Conservation (phyloP, 2,113 vertebrate species). For the Osmerus eperlanus region DNA sequence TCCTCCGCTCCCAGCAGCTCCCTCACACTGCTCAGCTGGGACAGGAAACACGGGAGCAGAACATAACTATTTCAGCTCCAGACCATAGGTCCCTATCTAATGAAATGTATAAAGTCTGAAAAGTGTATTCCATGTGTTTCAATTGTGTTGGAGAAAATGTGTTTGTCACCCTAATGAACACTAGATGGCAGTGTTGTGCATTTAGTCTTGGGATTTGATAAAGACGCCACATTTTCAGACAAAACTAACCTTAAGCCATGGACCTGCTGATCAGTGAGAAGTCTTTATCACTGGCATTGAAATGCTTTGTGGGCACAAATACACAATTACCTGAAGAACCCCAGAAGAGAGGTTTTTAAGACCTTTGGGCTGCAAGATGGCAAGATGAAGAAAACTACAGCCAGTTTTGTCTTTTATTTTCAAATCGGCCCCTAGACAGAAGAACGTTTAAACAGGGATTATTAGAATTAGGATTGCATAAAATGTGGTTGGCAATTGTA, state of each 20-base stretch:
- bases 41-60: background rate
- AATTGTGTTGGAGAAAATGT: too few species aligned
- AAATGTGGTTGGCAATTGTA: background rate
- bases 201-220: background rate
- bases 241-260: background rate
- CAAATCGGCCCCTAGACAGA: slow-evolving; percentile 76
- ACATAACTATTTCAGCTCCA: background rate
- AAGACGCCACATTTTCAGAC: background rate
- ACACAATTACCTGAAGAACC: slow-evolving; percentile 76
- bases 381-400: slow-evolving; percentile 85
- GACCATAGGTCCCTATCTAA: background rate
- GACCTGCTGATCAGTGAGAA: background rate
- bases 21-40: slow-evolving; percentile 75
- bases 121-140: too few species aligned
- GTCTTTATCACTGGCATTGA: background rate
- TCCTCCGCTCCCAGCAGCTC: slow-evolving; percentile 81
- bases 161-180: background rate
- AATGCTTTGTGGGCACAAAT: background rate
- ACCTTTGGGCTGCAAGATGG: slow-evolving; percentile 80
- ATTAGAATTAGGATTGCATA: background rate
- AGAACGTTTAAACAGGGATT: background rate
- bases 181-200: slow-evolving; percentile 20
- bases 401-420: slow-evolving; percentile 78
- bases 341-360: slow-evolving; percentile 76
- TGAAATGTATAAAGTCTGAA: too few species aligned